Evolutionary conservation across 2,888 invertebrate genomes (phyloP), one percentile per base, ranked within the genome.

Genomic region (Hipparchia semele): DNA sequence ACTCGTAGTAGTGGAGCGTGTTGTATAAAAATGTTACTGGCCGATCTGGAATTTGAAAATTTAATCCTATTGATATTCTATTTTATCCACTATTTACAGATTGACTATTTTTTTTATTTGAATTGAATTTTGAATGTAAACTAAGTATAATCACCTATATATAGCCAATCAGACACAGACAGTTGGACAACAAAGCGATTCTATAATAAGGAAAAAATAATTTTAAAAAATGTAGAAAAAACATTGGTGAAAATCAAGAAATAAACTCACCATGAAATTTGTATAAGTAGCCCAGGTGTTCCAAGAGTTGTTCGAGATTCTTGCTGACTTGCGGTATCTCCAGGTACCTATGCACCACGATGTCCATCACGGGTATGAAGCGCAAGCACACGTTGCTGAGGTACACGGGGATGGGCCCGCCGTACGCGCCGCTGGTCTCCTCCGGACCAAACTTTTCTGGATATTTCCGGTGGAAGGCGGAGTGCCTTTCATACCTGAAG

Each of bases 1-100:
- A 95, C 85, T 99, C 99, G 84, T 99, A 99, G 88, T 99, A 99
- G 89, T 99, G 99, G 12, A 99, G 93, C 0, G 99, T 99, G 86
- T 99, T 99, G 90, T 99, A 99, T 39, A 99, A 94, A 89, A 99
- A 99, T 0, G 99, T 99, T 6, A 99, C 96, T 0, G 99, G 99
- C 0, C 98, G 97, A 94, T 99, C 98, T 98, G 87, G 9, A 93
- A 91, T n/a, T 13, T 9, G 8, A 33, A 33, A 33, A 53, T 10
- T 60, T 8, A 8, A 5, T 9, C 33, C 33, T 8, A 33, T 9
- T 10, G 0, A 33, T 23, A 23, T 23, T 23, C 23, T 23, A 23
- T 23, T 23, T 23, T 23, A 23, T 23, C 23, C 23, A 23, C 23
- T 23, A 23, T 23, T 23, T 23, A 23, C 23, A 23, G 23, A 23